phyloP scores from a whole-genome alignment of 92 coral and sea anemone genomes.

The Siderastrea radians region DNA sequence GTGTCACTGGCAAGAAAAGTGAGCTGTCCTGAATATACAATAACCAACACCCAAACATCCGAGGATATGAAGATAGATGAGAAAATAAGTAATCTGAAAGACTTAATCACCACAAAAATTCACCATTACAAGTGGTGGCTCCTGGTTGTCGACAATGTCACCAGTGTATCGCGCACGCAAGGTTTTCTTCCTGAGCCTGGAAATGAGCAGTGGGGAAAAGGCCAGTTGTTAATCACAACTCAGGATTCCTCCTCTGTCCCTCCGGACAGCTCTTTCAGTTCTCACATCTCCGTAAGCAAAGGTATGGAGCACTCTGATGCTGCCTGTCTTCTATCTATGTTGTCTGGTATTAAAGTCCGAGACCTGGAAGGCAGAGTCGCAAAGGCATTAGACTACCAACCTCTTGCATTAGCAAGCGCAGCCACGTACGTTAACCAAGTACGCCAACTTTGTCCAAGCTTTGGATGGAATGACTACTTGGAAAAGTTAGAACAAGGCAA shows the following conservation, averaged over 20 bases:
- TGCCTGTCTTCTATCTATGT: neutral
- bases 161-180: neutral
- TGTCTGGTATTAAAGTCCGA: neutral
- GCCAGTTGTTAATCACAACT: constrained; percentile 51
- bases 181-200: constrained; percentile 21
- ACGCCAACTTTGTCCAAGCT: neutral
- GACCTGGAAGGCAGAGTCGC: constrained; percentile 33
- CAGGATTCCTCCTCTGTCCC: constrained; percentile 13
- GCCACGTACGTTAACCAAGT: constrained; percentile 47
- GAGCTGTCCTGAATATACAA: neutral
- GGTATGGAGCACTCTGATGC: constrained; percentile 15
- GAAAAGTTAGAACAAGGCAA: constrained; percentile 35
- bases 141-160: constrained; percentile 9
- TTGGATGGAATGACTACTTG: constrained; percentile 50
- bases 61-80: neutral
- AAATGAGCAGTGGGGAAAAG: constrained; percentile 36
- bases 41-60: neutral
- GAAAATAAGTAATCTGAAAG: neutral
- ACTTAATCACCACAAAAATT: neutral
- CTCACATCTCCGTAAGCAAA: constrained; percentile 22
- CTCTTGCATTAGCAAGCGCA: constrained; percentile 74
- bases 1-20: neutral
- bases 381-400: constrained; percentile 65
- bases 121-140: neutral
- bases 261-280: neutral